Conservation (phyloP, 92 coral and sea anemone genomes). For the Palythoa caribaeorum region DNA sequence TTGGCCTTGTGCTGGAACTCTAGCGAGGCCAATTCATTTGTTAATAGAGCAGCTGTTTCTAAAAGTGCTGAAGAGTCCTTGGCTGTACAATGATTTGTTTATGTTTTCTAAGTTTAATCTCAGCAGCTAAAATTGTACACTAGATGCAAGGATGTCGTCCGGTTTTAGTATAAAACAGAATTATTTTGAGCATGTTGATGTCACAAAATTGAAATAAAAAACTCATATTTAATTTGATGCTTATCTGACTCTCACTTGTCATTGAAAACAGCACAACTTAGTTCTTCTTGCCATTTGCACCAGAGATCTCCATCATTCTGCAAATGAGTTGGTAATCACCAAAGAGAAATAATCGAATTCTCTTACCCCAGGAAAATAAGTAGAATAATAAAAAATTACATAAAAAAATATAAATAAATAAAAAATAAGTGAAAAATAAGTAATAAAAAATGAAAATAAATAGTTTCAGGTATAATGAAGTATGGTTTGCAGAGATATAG, state of each 20-base stretch:
- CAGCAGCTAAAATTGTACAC: slow-evolving; percentile 19
- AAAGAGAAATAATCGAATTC: not conserved
- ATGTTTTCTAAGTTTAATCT: slow-evolving; percentile 5
- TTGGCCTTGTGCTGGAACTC: slow-evolving; percentile 25
- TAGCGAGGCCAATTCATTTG: not conserved
- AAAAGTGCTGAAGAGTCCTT: slow-evolving; percentile 4
- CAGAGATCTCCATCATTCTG: slow-evolving; percentile 11
- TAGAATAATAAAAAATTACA: too few relatives aligned
- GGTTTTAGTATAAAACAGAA: too few relatives aligned
- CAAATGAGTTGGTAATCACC: slow-evolving; percentile 6
- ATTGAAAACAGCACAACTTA: not conserved
- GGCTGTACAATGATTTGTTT: not conserved
- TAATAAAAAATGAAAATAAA: too few relatives aligned
- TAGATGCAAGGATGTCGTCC: too few relatives aligned
- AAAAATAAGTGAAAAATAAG: too few relatives aligned
- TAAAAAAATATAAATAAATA: too few relatives aligned
- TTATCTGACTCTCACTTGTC: not conserved
- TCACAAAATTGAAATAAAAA: not conserved
- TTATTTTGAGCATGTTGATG: not conserved
- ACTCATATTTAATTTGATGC: not conserved
- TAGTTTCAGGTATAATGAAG: too few relatives aligned
- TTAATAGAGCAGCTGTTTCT: not conserved
- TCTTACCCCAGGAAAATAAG: not conserved
- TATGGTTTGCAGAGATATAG: too few relatives aligned
- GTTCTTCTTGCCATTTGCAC: slow-evolving; percentile 1